phyloP scores from a whole-genome alignment of 1,140 invertebrate species.

The Monomorium pharaonis region DNA sequence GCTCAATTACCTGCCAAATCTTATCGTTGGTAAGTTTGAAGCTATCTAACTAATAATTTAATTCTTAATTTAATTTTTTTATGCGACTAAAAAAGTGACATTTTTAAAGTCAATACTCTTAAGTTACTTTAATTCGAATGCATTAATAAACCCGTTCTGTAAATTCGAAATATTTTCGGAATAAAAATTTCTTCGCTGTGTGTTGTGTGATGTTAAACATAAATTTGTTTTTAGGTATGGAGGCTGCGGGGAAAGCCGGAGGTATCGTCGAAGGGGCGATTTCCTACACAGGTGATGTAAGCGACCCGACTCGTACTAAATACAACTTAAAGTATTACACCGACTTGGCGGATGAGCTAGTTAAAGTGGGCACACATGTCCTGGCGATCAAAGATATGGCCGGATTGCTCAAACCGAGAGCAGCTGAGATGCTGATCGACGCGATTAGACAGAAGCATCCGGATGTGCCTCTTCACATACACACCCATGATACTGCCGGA shows the following conservation, averaged over 20 bases:
- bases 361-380: slow-evolving; percentile 99
- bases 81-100: not conserved
- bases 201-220: not conserved
- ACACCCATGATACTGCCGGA: slow-evolving; percentile 99
- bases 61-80: too few species aligned
- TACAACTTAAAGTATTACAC: slow-evolving; percentile 98
- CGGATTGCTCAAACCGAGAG: slow-evolving; percentile 97
- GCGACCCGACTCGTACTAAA: slow-evolving; percentile 95
- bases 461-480: slow-evolving; percentile 98
- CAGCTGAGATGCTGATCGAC: slow-evolving; percentile 94
- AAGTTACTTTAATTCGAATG: not conserved
- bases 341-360: slow-evolving; percentile 96
- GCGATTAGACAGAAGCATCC: slow-evolving; percentile 97
- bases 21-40: slow-evolving; percentile 92
- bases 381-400: slow-evolving; percentile 99
- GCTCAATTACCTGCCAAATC: slow-evolving; percentile 98
- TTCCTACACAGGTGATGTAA: slow-evolving; percentile 99
- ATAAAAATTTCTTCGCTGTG: not conserved
- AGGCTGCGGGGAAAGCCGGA: slow-evolving; percentile 98
- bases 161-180: not conserved
- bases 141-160: not conserved
- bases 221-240: slow-evolving; percentile 88
- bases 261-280: slow-evolving; percentile 99
- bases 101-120: not conserved
- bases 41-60: not conserved